These are phyloP conservation scores for Eupithecia inturbata DNA, from an alignment of 2,888 invertebrate species.

Conservation along the genomic window DNA sequence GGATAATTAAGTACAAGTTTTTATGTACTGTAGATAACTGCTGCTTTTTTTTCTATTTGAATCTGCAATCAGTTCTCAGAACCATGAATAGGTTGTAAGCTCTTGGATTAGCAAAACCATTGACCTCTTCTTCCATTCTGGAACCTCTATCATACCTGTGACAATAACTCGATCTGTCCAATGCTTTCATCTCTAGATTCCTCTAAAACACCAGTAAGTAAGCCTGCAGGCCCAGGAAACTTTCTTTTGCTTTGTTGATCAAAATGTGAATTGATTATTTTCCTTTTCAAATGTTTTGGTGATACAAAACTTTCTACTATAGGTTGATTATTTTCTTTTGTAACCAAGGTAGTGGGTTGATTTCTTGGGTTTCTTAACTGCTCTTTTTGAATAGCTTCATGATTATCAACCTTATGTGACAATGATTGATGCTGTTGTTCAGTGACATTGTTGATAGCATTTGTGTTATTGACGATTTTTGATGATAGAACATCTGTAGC, in stretches of 20 bases:
- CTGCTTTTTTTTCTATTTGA: neutral
- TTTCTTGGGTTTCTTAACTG: neutral
- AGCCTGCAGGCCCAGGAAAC: conserved; percentile 78
- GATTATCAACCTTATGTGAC: neutral
- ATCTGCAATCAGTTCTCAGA: neutral
- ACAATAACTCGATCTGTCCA: conserved; percentile 71
- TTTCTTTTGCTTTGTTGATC: conserved; percentile 74
- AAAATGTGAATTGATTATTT: conserved; percentile 73
- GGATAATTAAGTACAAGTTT: neutral
- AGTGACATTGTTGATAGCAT: neutral
- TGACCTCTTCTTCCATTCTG: neutral
- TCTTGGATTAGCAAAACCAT: neutral
- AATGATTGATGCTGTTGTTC: neutral
- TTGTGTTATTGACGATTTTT: neutral
- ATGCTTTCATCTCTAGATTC: conserved; percentile 67
- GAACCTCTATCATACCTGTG: conserved; percentile 70
- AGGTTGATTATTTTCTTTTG: conserved; percentile 9
- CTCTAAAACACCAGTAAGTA: conserved; percentile 66
- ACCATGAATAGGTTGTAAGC: neutral
- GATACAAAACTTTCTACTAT: conserved; percentile 43
- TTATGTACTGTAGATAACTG: neutral
- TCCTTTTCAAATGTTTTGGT: conserved; percentile 70
- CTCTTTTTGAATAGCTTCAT: neutral
- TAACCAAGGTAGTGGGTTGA: neutral
- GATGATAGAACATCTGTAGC: neutral